phyloP scores from a whole-genome alignment of 2,888 invertebrate species.

The Ptilodon capucinus region DNA sequence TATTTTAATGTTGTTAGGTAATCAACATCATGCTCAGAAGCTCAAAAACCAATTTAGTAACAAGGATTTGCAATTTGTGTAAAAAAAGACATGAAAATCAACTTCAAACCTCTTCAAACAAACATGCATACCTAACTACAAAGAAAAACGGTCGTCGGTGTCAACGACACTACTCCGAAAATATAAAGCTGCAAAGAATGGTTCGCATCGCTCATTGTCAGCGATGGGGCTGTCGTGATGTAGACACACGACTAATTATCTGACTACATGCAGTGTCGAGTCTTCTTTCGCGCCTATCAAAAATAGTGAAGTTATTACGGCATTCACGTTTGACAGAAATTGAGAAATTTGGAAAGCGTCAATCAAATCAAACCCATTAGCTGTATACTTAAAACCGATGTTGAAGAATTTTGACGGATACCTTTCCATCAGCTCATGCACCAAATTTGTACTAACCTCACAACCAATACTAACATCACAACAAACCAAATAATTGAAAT shows the following conservation, averaged over 20 bases:
- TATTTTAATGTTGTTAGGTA: too few relatives aligned
- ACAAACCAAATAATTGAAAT: too few relatives aligned
- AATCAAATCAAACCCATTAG: too few relatives aligned
- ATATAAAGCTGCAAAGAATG: conserved; percentile 51
- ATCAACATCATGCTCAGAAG: neutral
- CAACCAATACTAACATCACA: too few relatives aligned
- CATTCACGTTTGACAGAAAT: too few relatives aligned
- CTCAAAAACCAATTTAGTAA: neutral
- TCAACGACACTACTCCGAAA: conserved; percentile 55
- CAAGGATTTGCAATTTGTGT: neutral
- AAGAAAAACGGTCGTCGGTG: conserved; percentile 29
- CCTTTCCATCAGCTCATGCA: too few relatives aligned
- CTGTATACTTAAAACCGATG: too few relatives aligned
- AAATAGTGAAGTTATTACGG: neutral
- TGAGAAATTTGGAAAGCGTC: too few relatives aligned
- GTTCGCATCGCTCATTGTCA: conserved; percentile 57
- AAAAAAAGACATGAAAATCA: conserved; percentile 2
- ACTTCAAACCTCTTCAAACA: conserved; percentile 1
- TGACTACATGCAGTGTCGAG: conserved; percentile 12
- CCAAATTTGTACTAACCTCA: too few relatives aligned
- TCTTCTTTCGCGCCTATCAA: conserved; percentile 15
- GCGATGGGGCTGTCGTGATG: conserved; percentile 21
- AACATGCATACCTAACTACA: conserved; percentile 4
- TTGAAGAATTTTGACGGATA: too few relatives aligned
- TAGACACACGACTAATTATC: conserved; percentile 27